Evolutionary conservation across 2,797 vertebrate genomes (phyloP).

Genomic region (Tinamus major): DNA sequence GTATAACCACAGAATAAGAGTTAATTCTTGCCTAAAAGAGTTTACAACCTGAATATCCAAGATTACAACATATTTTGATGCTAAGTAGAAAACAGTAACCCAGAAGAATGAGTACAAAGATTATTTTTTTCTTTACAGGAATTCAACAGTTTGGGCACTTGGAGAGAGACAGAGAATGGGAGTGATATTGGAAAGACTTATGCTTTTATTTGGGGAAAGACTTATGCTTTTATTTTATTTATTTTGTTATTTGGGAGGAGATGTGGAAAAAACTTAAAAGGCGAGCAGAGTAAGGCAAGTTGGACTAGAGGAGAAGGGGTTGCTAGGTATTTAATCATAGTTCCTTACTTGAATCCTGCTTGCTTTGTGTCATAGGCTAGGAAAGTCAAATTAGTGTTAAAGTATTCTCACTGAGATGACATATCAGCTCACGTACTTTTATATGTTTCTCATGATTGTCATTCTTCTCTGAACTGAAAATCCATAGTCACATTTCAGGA

Average conservation of each 20-base stretch:
- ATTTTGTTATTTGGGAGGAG: rapidly evolving
- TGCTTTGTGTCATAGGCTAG: not conserved
- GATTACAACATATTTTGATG: not conserved
- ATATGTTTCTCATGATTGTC: not conserved
- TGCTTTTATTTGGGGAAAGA: not conserved
- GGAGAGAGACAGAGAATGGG: not conserved
- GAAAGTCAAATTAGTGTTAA: not conserved
- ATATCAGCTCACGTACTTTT: not conserved
- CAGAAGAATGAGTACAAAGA: not conserved
- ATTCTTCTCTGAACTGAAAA: not conserved
- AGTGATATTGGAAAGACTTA: not conserved
- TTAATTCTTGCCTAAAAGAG: not conserved
- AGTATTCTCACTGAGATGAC: not conserved
- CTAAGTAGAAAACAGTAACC: not conserved
- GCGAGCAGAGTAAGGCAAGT: not conserved
- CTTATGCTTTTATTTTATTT: too few species aligned
- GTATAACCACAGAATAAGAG: not conserved
- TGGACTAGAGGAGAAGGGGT: not conserved
- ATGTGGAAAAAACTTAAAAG: not conserved
- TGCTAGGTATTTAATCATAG: not conserved
- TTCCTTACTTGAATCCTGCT: not conserved
- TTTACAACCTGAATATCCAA: not conserved
- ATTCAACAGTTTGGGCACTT: not conserved
- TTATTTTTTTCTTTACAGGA: not conserved
- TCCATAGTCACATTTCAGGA: not conserved